phyloP scores from a whole-genome alignment of 2,888 invertebrate genomes.

The Hyposoter didymator region DNA sequence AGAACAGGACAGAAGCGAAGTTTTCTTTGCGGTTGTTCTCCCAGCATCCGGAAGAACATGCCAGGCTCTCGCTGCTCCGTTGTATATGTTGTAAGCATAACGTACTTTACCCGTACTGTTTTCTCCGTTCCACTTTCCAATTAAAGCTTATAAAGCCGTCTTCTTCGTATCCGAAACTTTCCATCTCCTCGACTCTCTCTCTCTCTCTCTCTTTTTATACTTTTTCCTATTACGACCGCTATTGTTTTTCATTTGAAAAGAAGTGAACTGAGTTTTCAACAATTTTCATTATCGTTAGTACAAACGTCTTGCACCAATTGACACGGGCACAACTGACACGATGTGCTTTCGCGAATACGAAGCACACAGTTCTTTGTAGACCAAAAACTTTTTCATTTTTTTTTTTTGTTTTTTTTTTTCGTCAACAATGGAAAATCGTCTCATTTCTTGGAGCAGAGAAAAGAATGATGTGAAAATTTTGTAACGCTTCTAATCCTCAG shows the following conservation, averaged over 20 bases:
- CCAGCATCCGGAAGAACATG: constrained; percentile 43
- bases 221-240: background rate
- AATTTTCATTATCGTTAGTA: constrained; percentile 1
- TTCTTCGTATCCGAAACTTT: constrained; percentile 42
- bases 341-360: background rate
- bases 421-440: background rate
- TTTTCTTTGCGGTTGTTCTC: constrained; percentile 58
- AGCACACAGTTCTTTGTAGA: background rate
- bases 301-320: constrained; percentile 1
- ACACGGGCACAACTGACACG: background rate
- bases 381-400: background rate
- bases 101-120: constrained; percentile 24
- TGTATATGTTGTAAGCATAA: constrained; percentile 28
- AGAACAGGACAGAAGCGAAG: constrained; percentile 39
- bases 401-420: background rate
- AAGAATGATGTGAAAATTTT: background rate
- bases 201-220: background rate
- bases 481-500: background rate
- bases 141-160: constrained; percentile 65
- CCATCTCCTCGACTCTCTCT: background rate
- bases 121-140: constrained; percentile 67
- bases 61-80: constrained; percentile 5
- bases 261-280: background rate
- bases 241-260: background rate
- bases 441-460: background rate